These are phyloP conservation scores for Tachysurus vachellii DNA, from an alignment of 2,113 vertebrate genomes.

Conservation along the genomic window DNA sequence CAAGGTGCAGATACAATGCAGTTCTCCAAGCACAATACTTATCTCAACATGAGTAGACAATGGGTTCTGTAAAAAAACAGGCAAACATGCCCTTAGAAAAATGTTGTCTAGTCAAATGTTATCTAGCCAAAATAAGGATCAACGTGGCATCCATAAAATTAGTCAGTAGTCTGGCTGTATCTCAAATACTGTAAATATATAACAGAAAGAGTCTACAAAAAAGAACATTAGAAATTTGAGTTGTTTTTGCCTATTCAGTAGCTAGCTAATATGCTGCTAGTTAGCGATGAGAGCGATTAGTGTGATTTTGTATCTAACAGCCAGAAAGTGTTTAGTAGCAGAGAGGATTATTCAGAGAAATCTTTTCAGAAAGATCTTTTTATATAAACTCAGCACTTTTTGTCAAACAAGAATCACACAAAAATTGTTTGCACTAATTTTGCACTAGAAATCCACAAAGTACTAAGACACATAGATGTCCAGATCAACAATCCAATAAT, in stretches of 20 bases:
- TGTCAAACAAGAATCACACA: not conserved
- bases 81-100: conserved; percentile 3
- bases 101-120: not conserved
- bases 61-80: not conserved
- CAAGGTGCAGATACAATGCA: not conserved
- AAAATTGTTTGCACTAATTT: too few species aligned
- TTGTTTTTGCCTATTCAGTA: not conserved
- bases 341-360: not conserved
- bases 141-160: not conserved
- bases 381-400: not conserved
- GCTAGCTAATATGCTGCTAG: not conserved
- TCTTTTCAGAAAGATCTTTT: not conserved
- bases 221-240: not conserved
- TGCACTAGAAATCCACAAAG: not conserved
- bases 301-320: not conserved
- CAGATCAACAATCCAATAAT: not conserved
- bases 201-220: not conserved
- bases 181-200: not conserved
- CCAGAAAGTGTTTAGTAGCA: conserved; percentile 18
- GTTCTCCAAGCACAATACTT: not conserved
- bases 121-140: not conserved
- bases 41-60: conserved; percentile 16
- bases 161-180: not conserved
- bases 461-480: not conserved
- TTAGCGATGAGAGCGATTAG: not conserved